Base-by-base conservation (phyloP, 1,140 invertebrate species). In the Popillia japonica region DNA sequence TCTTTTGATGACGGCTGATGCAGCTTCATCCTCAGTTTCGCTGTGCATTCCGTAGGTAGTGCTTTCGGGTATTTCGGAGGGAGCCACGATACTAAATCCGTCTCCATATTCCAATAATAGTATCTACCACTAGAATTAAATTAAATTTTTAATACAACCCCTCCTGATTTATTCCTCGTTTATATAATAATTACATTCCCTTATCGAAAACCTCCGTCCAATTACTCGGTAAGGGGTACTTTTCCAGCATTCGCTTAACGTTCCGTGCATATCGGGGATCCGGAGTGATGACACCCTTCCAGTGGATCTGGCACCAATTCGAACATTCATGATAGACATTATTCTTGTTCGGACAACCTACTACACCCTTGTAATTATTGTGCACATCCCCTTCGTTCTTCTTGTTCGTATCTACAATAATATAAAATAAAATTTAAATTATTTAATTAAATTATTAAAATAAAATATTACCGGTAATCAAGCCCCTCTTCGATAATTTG, bases 131-230 rank as follows among this genome's bases (percentile, higher is more conserved):
- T 94, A 78, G 81, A 86, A 83, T 80, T n/a, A n/a, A n/a, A n/a
- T 76, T 78, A 76, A 22, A 77, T 75, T 42, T 59, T 1, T 20
- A 48, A 11, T 48, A 8, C 17, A 23, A n/a, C n/a, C n/a, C n/a
- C n/a, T n/a, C n/a, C n/a, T n/a, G n/a, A n/a, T n/a, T 23, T 20
- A 64, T 64, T 64, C 6, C 17, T 20, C 23, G 27, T 34, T 73
- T 40, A 78, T 74, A 73, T 27, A 77, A 77, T 79, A 81, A 55
- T 64, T 90, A 94, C 93, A 91, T 91, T 84, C 95, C 94, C 85
- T 94, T 92, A 88, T 99, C 97, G 87, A 96, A 98, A 11, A 98
- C 90, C 87, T 99, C 96, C 84, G 94, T 92, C 98, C 98, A 99
- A 68, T 93, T 94, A 75, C 93, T 90, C 0, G 98, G 96, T 68